Conservation (phyloP, 2,888 invertebrate species). For the Lissonota sp. region DNA sequence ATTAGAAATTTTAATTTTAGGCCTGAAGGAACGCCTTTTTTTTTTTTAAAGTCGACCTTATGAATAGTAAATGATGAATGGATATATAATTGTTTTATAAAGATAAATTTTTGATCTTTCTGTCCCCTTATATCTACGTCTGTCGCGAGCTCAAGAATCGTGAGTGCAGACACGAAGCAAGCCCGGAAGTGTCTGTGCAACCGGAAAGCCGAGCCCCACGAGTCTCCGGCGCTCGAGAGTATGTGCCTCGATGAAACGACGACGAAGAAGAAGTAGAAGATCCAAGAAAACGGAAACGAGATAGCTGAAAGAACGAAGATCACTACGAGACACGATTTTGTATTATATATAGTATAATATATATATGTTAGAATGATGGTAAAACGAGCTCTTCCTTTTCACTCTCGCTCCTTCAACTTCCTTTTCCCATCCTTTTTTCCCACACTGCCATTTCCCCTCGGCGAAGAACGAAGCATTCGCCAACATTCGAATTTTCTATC, state of each 20-base stretch:
- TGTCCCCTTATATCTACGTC: constrained; percentile 1
- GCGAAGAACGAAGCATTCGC: constrained; percentile 17
- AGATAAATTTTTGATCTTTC: not conserved
- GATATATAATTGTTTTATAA: no score
- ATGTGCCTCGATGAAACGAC: constrained; percentile 10
- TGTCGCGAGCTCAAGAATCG: constrained; percentile 26
- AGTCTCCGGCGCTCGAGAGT: constrained; percentile 43
- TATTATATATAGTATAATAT: constrained; percentile 11
- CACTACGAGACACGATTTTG: constrained; percentile 8
- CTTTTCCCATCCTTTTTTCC: not conserved
- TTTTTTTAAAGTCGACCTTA: no score
- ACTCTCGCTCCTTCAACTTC: not conserved
- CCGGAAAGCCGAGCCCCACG: constrained; percentile 67
- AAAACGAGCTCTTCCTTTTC: constrained; percentile 37
- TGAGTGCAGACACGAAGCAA: constrained; percentile 63
- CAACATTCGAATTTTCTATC: constrained; percentile 31
- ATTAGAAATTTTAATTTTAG: no score
- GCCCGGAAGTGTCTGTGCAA: constrained; percentile 70
- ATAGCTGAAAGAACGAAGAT: constrained; percentile 33
- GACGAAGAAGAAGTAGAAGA: constrained; percentile 20
- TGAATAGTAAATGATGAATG: no score
- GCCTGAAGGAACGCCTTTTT: no score
- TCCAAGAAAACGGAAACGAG: constrained; percentile 2
- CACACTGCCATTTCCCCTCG: constrained; percentile 38
- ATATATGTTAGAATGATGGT: constrained; percentile 27